A percentile compares a stretch with the other conserved stretches of the same genome.
Evolutionary conservation across 1,140 invertebrate genomes (phyloP).

Genomic region (Trypoxylus dichotomus): DNA sequence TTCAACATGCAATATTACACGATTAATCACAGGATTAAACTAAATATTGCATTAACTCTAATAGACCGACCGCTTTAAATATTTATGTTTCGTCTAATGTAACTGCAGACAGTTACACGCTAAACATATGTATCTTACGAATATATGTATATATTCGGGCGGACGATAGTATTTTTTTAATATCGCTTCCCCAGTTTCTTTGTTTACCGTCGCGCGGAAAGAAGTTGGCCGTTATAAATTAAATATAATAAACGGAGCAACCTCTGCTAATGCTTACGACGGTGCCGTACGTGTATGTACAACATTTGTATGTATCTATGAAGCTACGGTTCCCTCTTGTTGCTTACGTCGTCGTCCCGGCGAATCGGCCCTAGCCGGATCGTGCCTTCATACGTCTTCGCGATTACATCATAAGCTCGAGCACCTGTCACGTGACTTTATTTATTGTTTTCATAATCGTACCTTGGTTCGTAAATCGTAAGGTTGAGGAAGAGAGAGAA

Average conservation of each 20-base stretch:
- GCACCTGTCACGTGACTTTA: constrained; percentile 36
- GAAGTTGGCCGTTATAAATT: too few species aligned
- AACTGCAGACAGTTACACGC: constrained; percentile 19
- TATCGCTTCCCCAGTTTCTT: too few species aligned
- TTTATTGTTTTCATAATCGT: constrained; percentile 37
- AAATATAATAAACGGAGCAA: too few species aligned
- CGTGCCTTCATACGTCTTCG: constrained; percentile 35
- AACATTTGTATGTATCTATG: too few species aligned
- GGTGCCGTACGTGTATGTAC: too few species aligned
- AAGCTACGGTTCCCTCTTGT: too few species aligned
- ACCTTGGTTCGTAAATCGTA: neutral
- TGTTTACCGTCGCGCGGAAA: too few species aligned
- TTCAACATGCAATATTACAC: constrained; percentile 24
- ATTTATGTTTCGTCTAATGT: constrained; percentile 21
- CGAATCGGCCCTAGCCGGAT: neutral
- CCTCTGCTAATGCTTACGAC: too few species aligned
- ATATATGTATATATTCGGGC: too few species aligned
- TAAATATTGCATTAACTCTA: constrained; percentile 18
- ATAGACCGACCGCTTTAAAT: constrained; percentile 21
- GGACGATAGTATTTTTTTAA: too few species aligned
- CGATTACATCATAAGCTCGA: constrained; percentile 33
- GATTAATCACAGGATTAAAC: constrained; percentile 19
- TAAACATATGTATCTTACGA: neutral
- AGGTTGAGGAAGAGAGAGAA: neutral
- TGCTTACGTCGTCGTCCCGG: too few species aligned